Percentiles rank a stretch among this genome's conserved stretches.
Evolutionary conservation across 2,888 invertebrate species (phyloP).

Genomic region (Fragum fragum): DNA sequence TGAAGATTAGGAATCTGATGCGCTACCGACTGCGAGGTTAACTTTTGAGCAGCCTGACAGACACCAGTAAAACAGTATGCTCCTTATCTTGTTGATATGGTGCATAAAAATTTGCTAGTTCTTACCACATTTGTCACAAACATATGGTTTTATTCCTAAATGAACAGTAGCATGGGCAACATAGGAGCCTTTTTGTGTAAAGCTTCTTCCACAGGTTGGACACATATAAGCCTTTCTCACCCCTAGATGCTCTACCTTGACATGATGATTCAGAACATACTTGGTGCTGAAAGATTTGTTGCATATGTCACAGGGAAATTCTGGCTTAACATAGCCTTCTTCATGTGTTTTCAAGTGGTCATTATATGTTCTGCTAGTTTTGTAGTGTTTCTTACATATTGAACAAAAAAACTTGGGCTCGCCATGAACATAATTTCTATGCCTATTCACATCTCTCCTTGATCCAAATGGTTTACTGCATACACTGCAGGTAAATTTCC

Average conservation of each 20-base stretch:
- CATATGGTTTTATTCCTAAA: constrained; percentile 78
- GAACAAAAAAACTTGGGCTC: constrained; percentile 75
- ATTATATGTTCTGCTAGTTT: constrained; percentile 69
- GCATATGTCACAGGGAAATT: constrained; percentile 77
- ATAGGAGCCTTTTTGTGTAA: constrained; percentile 78
- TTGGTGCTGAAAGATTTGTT: constrained; percentile 78
- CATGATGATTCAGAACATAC: constrained; percentile 76
- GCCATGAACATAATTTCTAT: constrained; percentile 69
- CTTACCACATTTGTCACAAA: constrained; percentile 80
- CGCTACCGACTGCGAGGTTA: too few species aligned
- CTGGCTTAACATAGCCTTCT: constrained; percentile 75
- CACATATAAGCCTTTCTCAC: constrained; percentile 77
- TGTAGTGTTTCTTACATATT: constrained; percentile 79
- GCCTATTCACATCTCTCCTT: constrained; percentile 75
- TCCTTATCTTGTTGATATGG: too few species aligned
- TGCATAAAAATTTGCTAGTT: too few species aligned
- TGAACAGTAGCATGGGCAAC: constrained; percentile 80
- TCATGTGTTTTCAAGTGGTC: constrained; percentile 76
- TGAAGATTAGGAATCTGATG: too few species aligned
- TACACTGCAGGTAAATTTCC: constrained; percentile 70
- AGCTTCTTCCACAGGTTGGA: constrained; percentile 80
- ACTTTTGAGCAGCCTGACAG: too few species aligned
- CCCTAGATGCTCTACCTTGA: constrained; percentile 79
- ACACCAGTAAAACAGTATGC: too few species aligned
- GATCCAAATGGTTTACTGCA: constrained; percentile 77